These are phyloP conservation scores for Watsonalla binaria DNA, from an alignment of 2,888 invertebrate genomes.

Conservation along the genomic window DNA sequence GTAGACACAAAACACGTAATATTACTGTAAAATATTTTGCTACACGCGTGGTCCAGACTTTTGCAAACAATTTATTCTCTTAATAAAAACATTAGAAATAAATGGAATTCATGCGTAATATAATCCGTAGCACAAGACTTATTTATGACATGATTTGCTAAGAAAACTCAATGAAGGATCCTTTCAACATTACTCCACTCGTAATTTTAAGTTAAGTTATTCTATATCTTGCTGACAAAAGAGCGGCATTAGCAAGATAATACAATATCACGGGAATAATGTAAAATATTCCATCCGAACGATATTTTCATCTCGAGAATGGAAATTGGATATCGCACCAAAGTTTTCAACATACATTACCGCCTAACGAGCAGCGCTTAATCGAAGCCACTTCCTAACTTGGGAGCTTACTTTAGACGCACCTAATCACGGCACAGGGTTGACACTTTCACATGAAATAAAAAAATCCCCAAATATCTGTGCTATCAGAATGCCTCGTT, in stretches of 20 bases:
- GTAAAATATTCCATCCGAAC: not conserved
- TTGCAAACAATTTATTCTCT: not conserved
- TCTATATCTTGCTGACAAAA: too few relatives aligned
- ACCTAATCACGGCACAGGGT: not conserved
- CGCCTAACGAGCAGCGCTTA: constrained; percentile 2
- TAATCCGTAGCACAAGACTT: too few relatives aligned
- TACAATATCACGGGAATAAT: not conserved
- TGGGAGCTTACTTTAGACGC: not conserved
- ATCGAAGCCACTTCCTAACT: not conserved
- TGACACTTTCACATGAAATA: not conserved
- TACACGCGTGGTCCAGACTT: not conserved
- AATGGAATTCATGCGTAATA: not conserved
- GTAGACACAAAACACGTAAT: too few relatives aligned
- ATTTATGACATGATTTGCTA: too few relatives aligned
- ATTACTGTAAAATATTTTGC: too few relatives aligned
- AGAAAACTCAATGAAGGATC: too few relatives aligned
- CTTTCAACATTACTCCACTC: too few relatives aligned
- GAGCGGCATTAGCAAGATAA: too few relatives aligned
- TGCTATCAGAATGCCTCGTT: too few relatives aligned
- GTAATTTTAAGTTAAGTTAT: too few relatives aligned
- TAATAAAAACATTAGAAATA: not conserved
- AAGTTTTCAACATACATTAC: not conserved
- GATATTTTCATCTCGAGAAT: not conserved
- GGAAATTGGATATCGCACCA: constrained; percentile 2
- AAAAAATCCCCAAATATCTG: too few relatives aligned